These are phyloP conservation scores for Mormyrus hasselquistii DNA, from an alignment of 2,797 vertebrate genomes.

Conservation along the genomic window DNA sequence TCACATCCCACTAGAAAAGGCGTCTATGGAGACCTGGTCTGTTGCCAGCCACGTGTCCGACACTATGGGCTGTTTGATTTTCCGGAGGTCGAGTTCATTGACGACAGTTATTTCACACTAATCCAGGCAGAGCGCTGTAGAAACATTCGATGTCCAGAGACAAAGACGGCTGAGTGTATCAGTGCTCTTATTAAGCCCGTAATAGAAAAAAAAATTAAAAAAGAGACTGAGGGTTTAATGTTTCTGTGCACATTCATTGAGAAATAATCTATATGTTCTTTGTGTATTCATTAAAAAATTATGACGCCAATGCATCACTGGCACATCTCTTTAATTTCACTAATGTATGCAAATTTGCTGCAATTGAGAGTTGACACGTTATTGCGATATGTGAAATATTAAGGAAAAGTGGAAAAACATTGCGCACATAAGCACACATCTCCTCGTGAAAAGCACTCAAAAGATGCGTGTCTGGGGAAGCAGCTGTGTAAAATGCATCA, in stretches of 20 bases:
- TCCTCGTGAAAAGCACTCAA: not conserved
- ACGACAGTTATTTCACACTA: not conserved
- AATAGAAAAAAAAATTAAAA: not conserved
- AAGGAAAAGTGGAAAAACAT: not conserved
- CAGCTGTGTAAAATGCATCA: not conserved
- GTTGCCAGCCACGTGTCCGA: not conserved
- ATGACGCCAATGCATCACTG: not conserved
- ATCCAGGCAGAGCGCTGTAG: not conserved
- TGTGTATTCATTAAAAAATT: not conserved
- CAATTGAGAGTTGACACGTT: not conserved
- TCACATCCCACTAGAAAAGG: not conserved
- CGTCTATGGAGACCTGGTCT: not conserved
- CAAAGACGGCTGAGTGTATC: not conserved
- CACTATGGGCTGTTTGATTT: not conserved
- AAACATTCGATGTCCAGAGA: not conserved
- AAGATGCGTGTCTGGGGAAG: not conserved
- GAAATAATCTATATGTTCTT: not conserved
- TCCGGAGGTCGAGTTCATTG: not conserved
- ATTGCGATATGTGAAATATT: not conserved
- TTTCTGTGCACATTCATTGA: not conserved
- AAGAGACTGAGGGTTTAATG: not conserved
- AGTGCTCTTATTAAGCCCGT: not conserved
- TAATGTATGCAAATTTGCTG: not conserved
- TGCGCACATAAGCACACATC: not conserved
- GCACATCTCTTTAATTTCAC: not conserved